phyloP scores from a whole-genome alignment of 1,140 invertebrate genomes.

The Ostrea denselamellosa region DNA sequence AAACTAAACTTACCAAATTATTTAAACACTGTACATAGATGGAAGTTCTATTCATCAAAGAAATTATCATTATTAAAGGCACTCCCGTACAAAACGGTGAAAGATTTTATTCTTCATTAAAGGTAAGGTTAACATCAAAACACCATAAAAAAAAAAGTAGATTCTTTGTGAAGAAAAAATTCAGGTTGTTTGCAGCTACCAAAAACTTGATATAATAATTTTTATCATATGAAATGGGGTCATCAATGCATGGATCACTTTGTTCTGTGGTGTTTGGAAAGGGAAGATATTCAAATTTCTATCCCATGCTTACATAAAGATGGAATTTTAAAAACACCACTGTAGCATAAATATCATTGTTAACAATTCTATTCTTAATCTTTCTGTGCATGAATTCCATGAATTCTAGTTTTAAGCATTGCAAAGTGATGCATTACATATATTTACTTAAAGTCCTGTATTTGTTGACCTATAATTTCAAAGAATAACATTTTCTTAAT shows the following conservation, averaged over 20 bases:
- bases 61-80: neutral
- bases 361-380: no score
- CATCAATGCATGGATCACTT: neutral
- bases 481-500: neutral
- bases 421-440: neutral
- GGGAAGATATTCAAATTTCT: neutral
- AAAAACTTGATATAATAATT: neutral
- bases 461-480: neutral
- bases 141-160: conserved; percentile 4
- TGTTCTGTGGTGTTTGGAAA: neutral
- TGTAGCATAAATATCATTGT: no score
- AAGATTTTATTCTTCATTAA: conserved; percentile 1
- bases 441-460: neutral
- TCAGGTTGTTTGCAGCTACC: neutral
- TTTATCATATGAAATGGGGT: conserved; percentile 12
- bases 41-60: neutral
- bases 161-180: neutral
- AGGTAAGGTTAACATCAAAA: conserved; percentile 6
- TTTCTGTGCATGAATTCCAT: no score
- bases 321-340: no score
- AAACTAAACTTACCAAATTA: neutral
- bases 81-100: neutral
- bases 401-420: neutral
- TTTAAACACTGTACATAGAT: neutral
- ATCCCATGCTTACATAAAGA: no score